Evolutionary conservation across 2,888 invertebrate species (phyloP).

Genomic region (Aelia acuminata): DNA sequence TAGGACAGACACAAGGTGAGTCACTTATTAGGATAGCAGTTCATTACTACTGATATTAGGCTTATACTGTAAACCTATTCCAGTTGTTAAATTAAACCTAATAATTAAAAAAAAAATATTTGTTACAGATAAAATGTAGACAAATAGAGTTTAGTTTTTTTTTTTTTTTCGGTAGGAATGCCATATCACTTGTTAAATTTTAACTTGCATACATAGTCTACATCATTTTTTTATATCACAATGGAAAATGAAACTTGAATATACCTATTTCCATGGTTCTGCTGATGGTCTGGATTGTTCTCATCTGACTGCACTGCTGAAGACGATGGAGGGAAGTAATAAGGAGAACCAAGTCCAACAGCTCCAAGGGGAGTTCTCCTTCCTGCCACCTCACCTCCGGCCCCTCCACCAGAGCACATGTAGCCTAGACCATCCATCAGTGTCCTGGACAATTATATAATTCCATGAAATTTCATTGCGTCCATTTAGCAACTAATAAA

Average conservation of each 20-base stretch:
- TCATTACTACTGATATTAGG: too few species aligned
- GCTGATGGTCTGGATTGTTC: conserved; percentile 78
- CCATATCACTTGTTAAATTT: too few species aligned
- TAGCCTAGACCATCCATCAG: conserved; percentile 62
- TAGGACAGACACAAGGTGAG: too few species aligned
- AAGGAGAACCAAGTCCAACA: conserved; percentile 89
- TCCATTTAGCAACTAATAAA: not conserved
- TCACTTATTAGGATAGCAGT: too few species aligned
- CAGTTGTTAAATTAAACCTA: too few species aligned
- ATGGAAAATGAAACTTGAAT: not conserved
- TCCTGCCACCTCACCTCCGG: conserved; percentile 68
- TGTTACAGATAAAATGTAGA: too few species aligned
- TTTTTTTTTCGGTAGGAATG: too few species aligned
- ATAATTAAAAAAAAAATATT: too few species aligned
- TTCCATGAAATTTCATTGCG: not conserved
- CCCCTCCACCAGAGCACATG: conserved; percentile 53
- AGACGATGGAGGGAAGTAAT: conserved; percentile 76
- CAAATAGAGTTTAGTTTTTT: too few species aligned
- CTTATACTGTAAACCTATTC: too few species aligned
- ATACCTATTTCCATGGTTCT: conserved; percentile 63
- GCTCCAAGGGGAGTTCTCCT: conserved; percentile 86
- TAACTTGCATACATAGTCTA: too few species aligned
- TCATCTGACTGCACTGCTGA: conserved; percentile 73
- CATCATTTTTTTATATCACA: not conserved
- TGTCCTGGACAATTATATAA: not conserved